Evolutionary conservation across 1,140 invertebrate species (phyloP), one percentile per base, ranked within the genome.

Genomic region (Megalopta genalis): DNA sequence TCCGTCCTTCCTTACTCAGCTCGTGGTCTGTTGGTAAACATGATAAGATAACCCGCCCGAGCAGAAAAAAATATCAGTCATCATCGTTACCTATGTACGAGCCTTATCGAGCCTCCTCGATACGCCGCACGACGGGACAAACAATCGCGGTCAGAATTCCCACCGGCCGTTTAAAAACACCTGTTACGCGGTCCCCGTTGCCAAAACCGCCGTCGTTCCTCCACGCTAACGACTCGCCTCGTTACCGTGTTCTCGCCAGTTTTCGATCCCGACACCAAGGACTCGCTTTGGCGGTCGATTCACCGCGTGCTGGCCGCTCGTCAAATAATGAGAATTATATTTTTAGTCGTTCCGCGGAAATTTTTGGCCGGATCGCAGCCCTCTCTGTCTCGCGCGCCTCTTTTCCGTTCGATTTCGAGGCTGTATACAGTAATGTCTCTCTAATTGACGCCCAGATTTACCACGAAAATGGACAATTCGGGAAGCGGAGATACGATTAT

Each of bases 311-410:
- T 79, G 77, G 77, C 77, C 49, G 52, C 7, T 16, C 62, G 71
- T 79, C 70, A 80, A 57, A 67, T 16, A 14, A 16, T 6, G 23
- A n/a, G n/a, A 49, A 25, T 59, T 59, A 49, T 73, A 79, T 79
- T 79, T 73, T 65, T 66, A 73, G 23, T 4, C 23, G 32, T 65
- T 66, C 37, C 8, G 12, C 18, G 39, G n/a, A 71, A 32, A 42
- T 54, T 62, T 46, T 27, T 21, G n/a, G n/a, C 60, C 16, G 60
- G 8, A 23, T 63, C 9, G 23, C 69, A 21, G 12, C 37, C 63
- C 21, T 42, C 27, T 5, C 21, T 42, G n/a, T 21, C 63, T 39
- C 37, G 62, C 32, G 39, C 0, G 18, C 27, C 63, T 42, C 37
- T 2, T 21, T 14, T 1, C 1, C 42, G 42, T 46, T 46, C 37